Evolutionary conservation across 2,797 vertebrate species (phyloP), one percentile per base, ranked within the genome.

Genomic region (Gymnodraco acuticeps): DNA sequence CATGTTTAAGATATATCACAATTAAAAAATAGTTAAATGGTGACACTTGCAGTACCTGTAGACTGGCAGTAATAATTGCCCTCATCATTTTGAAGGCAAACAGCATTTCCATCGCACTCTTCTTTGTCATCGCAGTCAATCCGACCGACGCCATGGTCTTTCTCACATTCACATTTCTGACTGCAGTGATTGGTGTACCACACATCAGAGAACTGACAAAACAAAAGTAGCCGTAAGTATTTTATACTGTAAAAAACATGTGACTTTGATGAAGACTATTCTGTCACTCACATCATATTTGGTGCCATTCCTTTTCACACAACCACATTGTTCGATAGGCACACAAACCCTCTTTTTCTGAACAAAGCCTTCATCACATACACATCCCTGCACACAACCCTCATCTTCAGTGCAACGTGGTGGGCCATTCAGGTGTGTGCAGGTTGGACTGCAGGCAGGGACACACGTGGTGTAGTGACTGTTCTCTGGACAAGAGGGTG

Each of bases 311-410:
- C 83, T 75, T 53, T 96, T 95, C 20, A 92, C 88, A 81, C 96
- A 97, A 64, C 96, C 96, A 23, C 96, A 97, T 7, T 88, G 77
- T n/a, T 88, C 83, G 46, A 96, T 69, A 16, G 94, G 91, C 48
- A 96, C 95, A 73, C 96, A 97, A 0, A 79, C 67, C 50, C 68
- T 83, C 2, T 59, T 59, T 68, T 92, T 95, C 56, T 90, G 88
- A 13, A 96, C 93, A 46, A 94, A 96, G 38, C 94, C 96, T 31
- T 95, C 52, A 48, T 95, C 63, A 85, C 96, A 97, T 19, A 89
- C 91, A 70, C 96, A 97, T 66, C 96, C 96, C 41, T 92, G 81
- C 47, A 77, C 64, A 74, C 96, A 97, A 0, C 68, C 46, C 4
- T 78, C 62, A 17, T 81, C 87, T n/a, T 89, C 85, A 19, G 82